Evolutionary conservation across 1,140 invertebrate species (phyloP), one percentile per base, ranked within the genome.

Genomic region (Caenorhabditis briggsae): DNA sequence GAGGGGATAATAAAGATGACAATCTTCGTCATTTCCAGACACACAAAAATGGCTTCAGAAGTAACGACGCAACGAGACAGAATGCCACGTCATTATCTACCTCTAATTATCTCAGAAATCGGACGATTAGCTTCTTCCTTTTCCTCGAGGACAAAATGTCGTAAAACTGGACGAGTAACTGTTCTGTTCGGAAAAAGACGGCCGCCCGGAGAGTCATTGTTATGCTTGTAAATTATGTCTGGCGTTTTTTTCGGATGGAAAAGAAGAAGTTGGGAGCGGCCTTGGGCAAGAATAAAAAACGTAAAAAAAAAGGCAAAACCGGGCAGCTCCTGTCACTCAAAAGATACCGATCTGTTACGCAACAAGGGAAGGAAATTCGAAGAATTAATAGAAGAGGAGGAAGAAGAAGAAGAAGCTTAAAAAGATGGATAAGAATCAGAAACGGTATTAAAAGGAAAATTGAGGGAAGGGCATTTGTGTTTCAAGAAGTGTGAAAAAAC

Each of bases 161-260:
- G 56, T 59, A 59, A 59, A 59, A 59, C 56, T 59, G 56, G 56
- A 59, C 56, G 56, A 59, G 56, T 59, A 59, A 59, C 18, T 58
- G 56, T 58, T 12, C 11, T 12, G 50, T 53, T 11, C 16, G 11
- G 56, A 8, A n/a, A 58, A 58, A 20, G n/a, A 18, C 9, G 18
- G 56, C 16, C 6, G 18, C 6, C 25, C 20, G 11, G 14, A 43
- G 5, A 16, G 33, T 70, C 33, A 70, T 70, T 70, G 64, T 70
- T 70, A 70, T 70, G 64, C 64, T 70, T 46, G 64, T 70, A 70
- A 70, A 70, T 70, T 64, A 64, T n/a, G 43, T 12, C 11, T 2
- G 20, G n/a, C 9, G 9, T 12, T 16, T 16, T 16, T 16, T 12
- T 16, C 50, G 9, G 50, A 53, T 12, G 50, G 50, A 53, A 53